A percentile compares a stretch with the other conserved stretches of the same genome.
phyloP scores from a whole-genome alignment of 2,888 invertebrate species.

The Neoitamus cyanurus region DNA sequence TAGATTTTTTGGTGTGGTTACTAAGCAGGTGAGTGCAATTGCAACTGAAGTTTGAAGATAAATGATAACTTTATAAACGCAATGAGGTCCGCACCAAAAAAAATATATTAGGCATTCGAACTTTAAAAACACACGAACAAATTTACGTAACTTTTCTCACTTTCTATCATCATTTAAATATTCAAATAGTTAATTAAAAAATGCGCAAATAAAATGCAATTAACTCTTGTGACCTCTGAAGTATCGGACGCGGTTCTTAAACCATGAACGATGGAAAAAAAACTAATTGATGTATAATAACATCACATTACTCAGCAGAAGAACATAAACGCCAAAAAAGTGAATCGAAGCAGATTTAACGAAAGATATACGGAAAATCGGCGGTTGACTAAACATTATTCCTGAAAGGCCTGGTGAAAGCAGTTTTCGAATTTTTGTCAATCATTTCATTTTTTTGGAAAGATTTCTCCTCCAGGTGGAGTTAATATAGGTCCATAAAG shows the following conservation, averaged over 20 bases:
- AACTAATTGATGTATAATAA: background rate
- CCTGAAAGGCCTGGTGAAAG: background rate
- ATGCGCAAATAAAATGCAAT: background rate
- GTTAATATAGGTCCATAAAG: background rate
- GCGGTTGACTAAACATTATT: background rate
- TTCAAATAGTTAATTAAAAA: background rate
- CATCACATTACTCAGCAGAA: background rate
- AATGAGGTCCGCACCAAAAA: background rate
- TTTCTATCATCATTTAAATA: background rate
- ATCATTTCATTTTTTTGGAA: background rate
- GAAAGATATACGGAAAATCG: background rate
- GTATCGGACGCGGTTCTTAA: background rate
- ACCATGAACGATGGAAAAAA: background rate
- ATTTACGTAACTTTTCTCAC: background rate
- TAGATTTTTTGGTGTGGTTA: background rate
- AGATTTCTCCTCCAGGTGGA: background rate
- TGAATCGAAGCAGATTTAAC: background rate
- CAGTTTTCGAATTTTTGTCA: background rate
- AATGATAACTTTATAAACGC: background rate
- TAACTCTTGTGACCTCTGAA: background rate
- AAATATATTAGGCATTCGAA: background rate
- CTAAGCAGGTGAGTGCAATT: background rate
- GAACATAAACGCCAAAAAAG: background rate
- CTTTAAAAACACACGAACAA: background rate
- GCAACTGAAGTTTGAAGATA: background rate